Evolutionary conservation across 2,113 vertebrate species (phyloP), one percentile per base, ranked within the genome.

Genomic region (Tachuris rubrigastra): DNA sequence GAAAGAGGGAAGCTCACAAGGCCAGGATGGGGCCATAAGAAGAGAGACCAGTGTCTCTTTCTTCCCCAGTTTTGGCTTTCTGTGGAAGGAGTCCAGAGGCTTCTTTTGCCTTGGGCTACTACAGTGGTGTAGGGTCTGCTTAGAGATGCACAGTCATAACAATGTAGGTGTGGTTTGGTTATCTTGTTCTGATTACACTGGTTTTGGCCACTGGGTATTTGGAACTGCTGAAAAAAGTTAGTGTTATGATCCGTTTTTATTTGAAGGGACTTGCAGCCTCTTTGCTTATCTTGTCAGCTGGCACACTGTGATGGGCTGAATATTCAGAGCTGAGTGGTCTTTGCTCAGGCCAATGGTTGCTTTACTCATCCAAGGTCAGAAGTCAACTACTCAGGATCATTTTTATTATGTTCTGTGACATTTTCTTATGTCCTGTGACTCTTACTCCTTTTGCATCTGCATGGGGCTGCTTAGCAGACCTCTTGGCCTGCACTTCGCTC

Each of bases 1-100:
- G 62, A 28, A 66, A 39, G 24, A 41, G 33, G 1, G 10, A 10
- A 19, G 5, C 6, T 28, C 1, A 0, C 1, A 2, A 56, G 11
- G 31, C 14, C 42, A 56, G n/a, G 25, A 67, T 55, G 28, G 25
- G 28, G 15, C 8, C 25, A 44, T 6, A 33, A 41, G 31, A 93
- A 74, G 31, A 86, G 28, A 68, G 16, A 77, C 7, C 23, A 25
- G n/a, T 47, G 27, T 30, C 27, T 52, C 21, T 37, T 46, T 78
- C n/a, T 74, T 68, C 33, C 17, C 33, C 17, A 30, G 3, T 76
- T 90, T 71, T 1, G 0, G 7, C n/a, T 74, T 52, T 83, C 21
- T 5, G 3, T 31, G 47, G 31, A 13, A 83, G 66, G 37, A 42
- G 24, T 35, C 46, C 33, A 81, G 55, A 56, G 37, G 22, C 33